Evolutionary conservation across 2,888 invertebrate species (phyloP).

Genomic region (Sussaba pulchella): DNA sequence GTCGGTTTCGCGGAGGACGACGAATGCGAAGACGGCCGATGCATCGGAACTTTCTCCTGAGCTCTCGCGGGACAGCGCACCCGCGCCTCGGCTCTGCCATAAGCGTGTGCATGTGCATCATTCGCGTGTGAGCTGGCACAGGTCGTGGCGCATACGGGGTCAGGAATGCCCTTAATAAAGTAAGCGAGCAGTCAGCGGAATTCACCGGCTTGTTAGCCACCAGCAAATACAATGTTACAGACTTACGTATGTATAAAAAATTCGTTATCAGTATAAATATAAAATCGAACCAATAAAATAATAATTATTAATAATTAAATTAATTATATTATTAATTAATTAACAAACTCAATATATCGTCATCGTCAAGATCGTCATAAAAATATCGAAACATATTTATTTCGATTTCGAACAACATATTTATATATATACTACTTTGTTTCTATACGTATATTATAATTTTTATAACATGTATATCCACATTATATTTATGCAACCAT

Average conservation of each 20-base stretch:
- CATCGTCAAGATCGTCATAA: no score
- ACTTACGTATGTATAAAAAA: slow-evolving; percentile 31
- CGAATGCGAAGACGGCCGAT: slow-evolving; percentile 63
- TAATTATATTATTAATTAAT: no score
- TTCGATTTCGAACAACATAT: no score
- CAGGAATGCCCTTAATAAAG: slow-evolving; percentile 83
- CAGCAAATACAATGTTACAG: slow-evolving; percentile 69
- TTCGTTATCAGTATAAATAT: no score
- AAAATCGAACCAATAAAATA: no score
- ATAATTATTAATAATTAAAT: no score
- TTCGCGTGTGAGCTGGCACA: slow-evolving; percentile 74
- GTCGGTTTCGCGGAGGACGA: slow-evolving; percentile 51
- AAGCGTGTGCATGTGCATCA: neutral
- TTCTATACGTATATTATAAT: no score
- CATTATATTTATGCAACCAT: no score
- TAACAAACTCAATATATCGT: no score
- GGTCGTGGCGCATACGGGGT: slow-evolving; percentile 77
- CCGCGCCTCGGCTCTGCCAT: slow-evolving; percentile 44
- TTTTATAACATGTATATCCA: no score
- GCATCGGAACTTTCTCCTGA: slow-evolving; percentile 81
- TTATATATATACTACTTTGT: no score
- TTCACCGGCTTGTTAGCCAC: slow-evolving; percentile 73
- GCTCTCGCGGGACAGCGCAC: slow-evolving; percentile 46
- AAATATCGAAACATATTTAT: no score
- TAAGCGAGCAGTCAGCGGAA: slow-evolving; percentile 73